Percentiles rank a stretch among this genome's conserved stretches.
phyloP scores from a whole-genome alignment of 1,140 invertebrate species.

The Lineus longissimus region DNA sequence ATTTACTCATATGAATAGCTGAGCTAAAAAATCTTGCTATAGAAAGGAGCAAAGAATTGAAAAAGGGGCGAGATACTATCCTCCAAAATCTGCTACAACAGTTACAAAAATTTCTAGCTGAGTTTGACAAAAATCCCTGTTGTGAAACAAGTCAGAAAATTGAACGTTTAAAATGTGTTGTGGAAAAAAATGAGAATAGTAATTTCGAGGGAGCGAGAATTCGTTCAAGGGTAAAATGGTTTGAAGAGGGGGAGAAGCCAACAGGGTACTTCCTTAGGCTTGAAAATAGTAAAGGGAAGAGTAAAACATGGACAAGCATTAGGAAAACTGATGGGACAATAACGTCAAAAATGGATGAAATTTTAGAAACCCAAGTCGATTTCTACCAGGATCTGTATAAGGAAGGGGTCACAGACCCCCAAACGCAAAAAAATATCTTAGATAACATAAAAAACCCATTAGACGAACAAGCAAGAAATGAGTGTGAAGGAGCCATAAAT shows the following conservation, averaged over 20 bases:
- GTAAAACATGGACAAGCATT: conserved; percentile 15
- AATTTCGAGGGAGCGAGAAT: conserved; percentile 15
- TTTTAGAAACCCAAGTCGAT: conserved; percentile 18
- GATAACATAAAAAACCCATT: conserved; percentile 20
- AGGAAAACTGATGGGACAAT: conserved; percentile 11
- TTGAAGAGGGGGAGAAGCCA: conserved; percentile 21
- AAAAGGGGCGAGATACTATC: background rate
- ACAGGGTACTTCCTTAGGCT: conserved; percentile 18
- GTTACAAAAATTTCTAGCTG: conserved; percentile 18
- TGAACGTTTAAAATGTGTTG: conserved; percentile 4
- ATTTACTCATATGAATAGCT: too few species aligned
- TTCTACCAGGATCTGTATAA: too few species aligned
- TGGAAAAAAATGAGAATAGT: conserved; percentile 9
- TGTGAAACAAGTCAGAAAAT: background rate
- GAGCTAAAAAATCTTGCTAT: conserved; percentile 14
- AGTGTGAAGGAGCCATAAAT: conserved; percentile 16
- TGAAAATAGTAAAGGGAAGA: conserved; percentile 13
- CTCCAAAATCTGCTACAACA: background rate
- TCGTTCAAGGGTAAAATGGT: conserved; percentile 13
- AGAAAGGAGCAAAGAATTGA: conserved; percentile 19
- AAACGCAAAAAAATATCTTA: conserved; percentile 17
- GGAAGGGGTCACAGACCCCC: conserved; percentile 12
- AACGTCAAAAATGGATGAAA: conserved; percentile 10
- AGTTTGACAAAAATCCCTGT: conserved; percentile 8
- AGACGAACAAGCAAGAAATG: background rate